Conservation (phyloP, 2,888 invertebrate genomes). For the Chouioia cunea region DNA sequence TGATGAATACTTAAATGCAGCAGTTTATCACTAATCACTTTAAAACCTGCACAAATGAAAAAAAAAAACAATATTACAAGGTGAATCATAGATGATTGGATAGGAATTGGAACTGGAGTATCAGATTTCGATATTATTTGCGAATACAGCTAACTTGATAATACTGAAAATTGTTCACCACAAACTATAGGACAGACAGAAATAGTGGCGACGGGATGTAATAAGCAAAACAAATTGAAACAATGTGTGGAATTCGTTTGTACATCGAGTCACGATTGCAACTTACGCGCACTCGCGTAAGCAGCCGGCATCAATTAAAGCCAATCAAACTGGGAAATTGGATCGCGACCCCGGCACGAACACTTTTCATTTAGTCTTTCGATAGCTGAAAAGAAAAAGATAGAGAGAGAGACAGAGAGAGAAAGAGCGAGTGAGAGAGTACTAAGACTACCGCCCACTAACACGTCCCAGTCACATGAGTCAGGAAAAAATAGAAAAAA, state of each 20-base stretch:
- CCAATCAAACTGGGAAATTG: slow-evolving; percentile 42
- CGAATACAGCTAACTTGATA: too few relatives aligned
- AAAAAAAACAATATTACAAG: slow-evolving; percentile 8
- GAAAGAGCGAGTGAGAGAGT: too few relatives aligned
- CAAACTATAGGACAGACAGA: neutral
- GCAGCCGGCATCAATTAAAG: slow-evolving; percentile 45
- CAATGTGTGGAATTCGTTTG: slow-evolving; percentile 19
- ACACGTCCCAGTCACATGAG: too few relatives aligned
- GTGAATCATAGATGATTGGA: neutral
- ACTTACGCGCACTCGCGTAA: neutral
- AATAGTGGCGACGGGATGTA: neutral
- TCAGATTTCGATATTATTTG: slow-evolving; percentile 10
- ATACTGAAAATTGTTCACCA: neutral
- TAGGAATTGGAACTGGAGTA: neutral
- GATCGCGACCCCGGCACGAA: slow-evolving; percentile 32
- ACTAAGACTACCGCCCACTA: too few relatives aligned
- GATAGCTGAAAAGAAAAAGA: neutral
- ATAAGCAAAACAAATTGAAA: slow-evolving; percentile 14
- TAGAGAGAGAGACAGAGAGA: too few relatives aligned
- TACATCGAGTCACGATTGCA: slow-evolving; percentile 15
- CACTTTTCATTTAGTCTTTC: slow-evolving; percentile 34
- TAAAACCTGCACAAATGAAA: slow-evolving; percentile 6
- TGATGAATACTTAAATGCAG: slow-evolving; percentile 67
- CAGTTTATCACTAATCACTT: slow-evolving; percentile 12
- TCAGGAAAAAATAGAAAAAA: too few relatives aligned